Conservation (phyloP, 2,888 invertebrate species). For the Tetragnatha montana region DNA sequence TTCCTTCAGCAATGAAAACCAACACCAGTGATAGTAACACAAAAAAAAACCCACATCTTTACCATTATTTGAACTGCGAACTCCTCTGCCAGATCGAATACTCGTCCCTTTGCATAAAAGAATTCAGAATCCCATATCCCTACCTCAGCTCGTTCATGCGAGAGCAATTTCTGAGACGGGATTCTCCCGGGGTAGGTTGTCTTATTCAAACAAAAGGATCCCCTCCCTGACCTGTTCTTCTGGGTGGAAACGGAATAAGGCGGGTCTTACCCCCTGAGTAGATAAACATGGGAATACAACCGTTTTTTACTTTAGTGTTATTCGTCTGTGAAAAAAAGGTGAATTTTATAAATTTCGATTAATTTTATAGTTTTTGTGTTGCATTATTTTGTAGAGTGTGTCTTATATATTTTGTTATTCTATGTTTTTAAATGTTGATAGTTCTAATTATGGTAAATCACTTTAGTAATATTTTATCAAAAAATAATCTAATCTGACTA, state of each 20-base stretch:
- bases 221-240: constrained; percentile 29
- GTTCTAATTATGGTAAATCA: too few relatives aligned
- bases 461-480: too few relatives aligned
- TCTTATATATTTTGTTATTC: too few relatives aligned
- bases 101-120: neutral
- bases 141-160: constrained; percentile 29
- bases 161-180: constrained; percentile 13
- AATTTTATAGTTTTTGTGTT: too few relatives aligned
- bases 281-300: constrained; percentile 17
- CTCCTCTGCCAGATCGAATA: neutral
- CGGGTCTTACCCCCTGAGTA: constrained; percentile 26
- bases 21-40: neutral
- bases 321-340: too few relatives aligned
- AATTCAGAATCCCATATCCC: constrained; percentile 22
- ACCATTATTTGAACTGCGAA: neutral
- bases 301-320: too few relatives aligned
- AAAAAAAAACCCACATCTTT: neutral
- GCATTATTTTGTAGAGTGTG: too few relatives aligned
- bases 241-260: constrained; percentile 17
- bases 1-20: too few relatives aligned
- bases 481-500: too few relatives aligned
- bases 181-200: constrained; percentile 15
- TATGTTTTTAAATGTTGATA: too few relatives aligned
- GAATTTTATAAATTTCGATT: too few relatives aligned
- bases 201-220: constrained; percentile 41